Conservation (phyloP, 2,797 vertebrate genomes). For the Sebastolobus alascanus region DNA sequence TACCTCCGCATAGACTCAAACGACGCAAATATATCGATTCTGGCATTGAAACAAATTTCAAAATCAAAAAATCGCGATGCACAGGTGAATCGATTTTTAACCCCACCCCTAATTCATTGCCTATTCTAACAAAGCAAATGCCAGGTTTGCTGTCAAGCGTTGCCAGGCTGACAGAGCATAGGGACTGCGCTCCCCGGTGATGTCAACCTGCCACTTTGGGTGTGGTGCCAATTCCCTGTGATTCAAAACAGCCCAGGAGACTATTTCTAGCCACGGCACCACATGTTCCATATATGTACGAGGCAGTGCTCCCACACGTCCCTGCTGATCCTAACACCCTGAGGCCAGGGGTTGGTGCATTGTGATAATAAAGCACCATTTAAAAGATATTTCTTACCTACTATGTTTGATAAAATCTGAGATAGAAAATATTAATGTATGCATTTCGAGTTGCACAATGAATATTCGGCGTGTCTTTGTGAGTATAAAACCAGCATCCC, state of each 20-base stretch:
- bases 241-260: conserved; percentile 61
- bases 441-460: neutral
- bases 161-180: conserved; percentile 47
- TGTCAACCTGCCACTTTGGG: conserved; percentile 69
- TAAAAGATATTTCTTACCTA: neutral
- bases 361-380: neutral
- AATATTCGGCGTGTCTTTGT: neutral
- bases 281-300: conserved; percentile 40
- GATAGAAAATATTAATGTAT: neutral
- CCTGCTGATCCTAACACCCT: conserved; percentile 24
- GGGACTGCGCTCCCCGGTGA: conserved; percentile 47
- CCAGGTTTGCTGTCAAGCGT: conserved; percentile 34
- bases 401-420: neutral
- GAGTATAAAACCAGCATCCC: neutral
- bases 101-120: neutral
- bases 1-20: too few species aligned
- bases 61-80: too few species aligned
- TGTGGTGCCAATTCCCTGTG: conserved; percentile 63
- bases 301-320: neutral
- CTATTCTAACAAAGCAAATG: conserved; percentile 9
- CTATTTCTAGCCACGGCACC: conserved; percentile 63
- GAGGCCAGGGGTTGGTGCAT: conserved; percentile 6
- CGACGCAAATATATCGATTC: too few species aligned
- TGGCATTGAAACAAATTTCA: too few species aligned
- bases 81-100: too few species aligned